A percentile compares a stretch with the other conserved stretches of the same genome.
Evolutionary conservation across 2,113 vertebrate genomes (phyloP).

Genomic region (Datnioides undecimradiatus): DNA sequence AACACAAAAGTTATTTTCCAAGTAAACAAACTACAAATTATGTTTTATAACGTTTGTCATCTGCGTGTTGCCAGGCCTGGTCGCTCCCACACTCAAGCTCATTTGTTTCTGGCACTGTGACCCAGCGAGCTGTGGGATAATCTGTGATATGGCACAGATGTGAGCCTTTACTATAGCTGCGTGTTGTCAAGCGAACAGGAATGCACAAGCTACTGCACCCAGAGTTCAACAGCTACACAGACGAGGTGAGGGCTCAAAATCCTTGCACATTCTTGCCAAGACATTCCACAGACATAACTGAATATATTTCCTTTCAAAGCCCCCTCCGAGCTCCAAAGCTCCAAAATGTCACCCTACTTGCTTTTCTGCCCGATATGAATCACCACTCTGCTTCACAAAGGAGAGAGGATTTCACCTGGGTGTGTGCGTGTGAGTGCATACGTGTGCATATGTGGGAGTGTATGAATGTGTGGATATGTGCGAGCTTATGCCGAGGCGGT

Average conservation of each 20-base stretch:
- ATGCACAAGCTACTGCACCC: conserved; percentile 6
- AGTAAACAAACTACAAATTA: not conserved
- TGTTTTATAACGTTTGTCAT: conserved; percentile 4
- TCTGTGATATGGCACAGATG: conserved; percentile 19
- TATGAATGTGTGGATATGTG: not conserved
- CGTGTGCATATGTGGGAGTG: conserved; percentile 20
- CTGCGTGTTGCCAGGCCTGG: not conserved
- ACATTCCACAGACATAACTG: conserved; percentile 67
- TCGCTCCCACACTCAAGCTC: not conserved
- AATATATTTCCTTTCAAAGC: conserved; percentile 67
- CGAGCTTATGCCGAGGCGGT: not conserved
- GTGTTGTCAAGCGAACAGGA: conserved; percentile 44
- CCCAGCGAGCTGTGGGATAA: conserved; percentile 1
- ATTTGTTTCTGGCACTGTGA: not conserved
- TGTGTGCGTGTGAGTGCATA: conserved; percentile 29
- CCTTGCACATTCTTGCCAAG: conserved; percentile 55
- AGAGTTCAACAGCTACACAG: conserved; percentile 33
- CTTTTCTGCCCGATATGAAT: conserved; percentile 64
- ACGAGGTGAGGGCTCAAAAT: conserved; percentile 57
- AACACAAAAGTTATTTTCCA: conserved; percentile 12
- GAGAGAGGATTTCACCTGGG: conserved; percentile 25
- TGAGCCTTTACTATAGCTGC: conserved; percentile 1
- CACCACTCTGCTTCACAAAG: conserved; percentile 49
- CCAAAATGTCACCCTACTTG: conserved; percentile 61
- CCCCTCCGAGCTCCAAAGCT: conserved; percentile 38